Base-by-base conservation (phyloP, 2,797 vertebrate genomes). In the Hyperoplus lanceolatus region DNA sequence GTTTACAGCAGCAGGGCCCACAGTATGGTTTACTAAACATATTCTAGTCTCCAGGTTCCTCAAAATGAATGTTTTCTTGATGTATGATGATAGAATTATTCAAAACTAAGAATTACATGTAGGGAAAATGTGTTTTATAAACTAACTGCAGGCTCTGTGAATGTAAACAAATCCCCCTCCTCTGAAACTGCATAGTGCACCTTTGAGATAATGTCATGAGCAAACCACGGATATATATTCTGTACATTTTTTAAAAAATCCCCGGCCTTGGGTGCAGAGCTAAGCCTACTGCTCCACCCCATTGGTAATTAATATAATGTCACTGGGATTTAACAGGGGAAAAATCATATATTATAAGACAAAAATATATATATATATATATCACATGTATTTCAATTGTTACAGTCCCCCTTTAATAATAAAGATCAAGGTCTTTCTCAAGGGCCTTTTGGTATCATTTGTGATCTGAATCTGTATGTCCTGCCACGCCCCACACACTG, bases 311-410 rank as follows among this genome's bases (percentile, higher is more conserved):
- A 42, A 56, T 85, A 81, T 91, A 73, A 84, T 88, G 81, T 84
- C 82, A 84, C 53, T 77, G 75, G 70, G 86, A 89, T 90, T 92
- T 92, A 73, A 90, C 90, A 86, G 92, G 83, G 85, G 89, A 81
- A 87, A 83, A 87, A 75, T 0, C 66, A 86, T 87, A 70, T 71
- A 69, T 29, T 29, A 29, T 29, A 29, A 29, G 29, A 29, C 29
- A 29, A 29, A 29, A 29, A 29, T 29, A 29, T 29, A 29, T 29
- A 29, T 29, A 29, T 29, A 29, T 29, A 89, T 65, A 68, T 58
- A 90, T 89, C 73, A 83, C 69, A 48, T 95, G 94, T 95, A 94
- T 93, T 93, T 91, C 90, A 91, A 93, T 89, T 91, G 91, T 90
- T 92, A 91, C 87, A 86, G 81, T 85, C 88, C 88, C 86, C 90